These are phyloP conservation scores for Scaptomyza graminum DNA, from an alignment of 1,140 invertebrate genomes.

Conservation along the genomic window DNA sequence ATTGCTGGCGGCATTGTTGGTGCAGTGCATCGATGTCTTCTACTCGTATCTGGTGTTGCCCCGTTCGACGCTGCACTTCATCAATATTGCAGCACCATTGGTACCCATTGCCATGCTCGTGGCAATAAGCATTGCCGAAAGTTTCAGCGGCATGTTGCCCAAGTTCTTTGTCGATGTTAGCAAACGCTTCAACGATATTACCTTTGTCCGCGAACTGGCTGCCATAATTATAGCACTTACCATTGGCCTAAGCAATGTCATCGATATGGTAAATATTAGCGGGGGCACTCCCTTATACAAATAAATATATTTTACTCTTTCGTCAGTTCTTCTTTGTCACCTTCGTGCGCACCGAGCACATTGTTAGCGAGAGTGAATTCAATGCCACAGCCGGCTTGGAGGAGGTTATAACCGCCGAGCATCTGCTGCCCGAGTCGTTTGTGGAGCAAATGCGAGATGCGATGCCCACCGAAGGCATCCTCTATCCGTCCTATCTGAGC, in stretches of 20 bases:
- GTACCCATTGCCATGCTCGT: slow-evolving; percentile 84
- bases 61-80: slow-evolving; percentile 79
- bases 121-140: slow-evolving; percentile 85
- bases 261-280: slow-evolving; percentile 85
- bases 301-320: slow-evolving; percentile 23
- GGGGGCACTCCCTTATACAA: slow-evolving; percentile 27
- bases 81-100: slow-evolving; percentile 84
- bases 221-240: slow-evolving; percentile 85
- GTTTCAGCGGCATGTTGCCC: slow-evolving; percentile 84
- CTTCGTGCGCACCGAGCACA: slow-evolving; percentile 77
- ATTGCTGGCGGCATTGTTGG: slow-evolving; percentile 87
- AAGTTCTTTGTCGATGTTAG: slow-evolving; percentile 84
- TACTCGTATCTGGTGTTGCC: slow-evolving; percentile 86
- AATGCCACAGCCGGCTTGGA: slow-evolving; percentile 62
- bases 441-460: slow-evolving; percentile 74
- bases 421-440: slow-evolving; percentile 71
- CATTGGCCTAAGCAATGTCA: slow-evolving; percentile 85
- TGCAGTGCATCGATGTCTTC: slow-evolving; percentile 86
- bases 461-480: slow-evolving; percentile 68
- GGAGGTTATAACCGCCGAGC: slow-evolving; percentile 56
- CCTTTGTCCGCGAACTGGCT: slow-evolving; percentile 85
- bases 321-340: slow-evolving; percentile 78
- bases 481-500: slow-evolving; percentile 90
- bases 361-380: slow-evolving; percentile 78
- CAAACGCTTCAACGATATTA: slow-evolving; percentile 85